These are phyloP conservation scores for Nephrotoma flavescens DNA, from an alignment of 2,888 invertebrate species.

Conservation along the genomic window DNA sequence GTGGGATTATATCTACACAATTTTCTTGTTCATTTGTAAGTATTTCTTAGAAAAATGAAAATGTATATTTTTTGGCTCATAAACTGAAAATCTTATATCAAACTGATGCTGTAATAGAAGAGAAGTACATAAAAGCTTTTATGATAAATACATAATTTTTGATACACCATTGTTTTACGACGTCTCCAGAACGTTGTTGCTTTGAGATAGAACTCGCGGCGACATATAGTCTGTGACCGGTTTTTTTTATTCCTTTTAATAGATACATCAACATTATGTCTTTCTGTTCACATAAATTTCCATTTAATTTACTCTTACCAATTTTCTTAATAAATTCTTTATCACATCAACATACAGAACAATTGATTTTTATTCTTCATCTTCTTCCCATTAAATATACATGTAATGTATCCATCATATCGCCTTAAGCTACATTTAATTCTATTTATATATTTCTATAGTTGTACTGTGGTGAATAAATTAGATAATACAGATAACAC, in stretches of 20 bases:
- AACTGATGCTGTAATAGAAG: background rate
- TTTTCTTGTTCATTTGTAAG: no score
- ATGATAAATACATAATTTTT: background rate
- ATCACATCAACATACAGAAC: background rate
- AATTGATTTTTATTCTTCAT: background rate
- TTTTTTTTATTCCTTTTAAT: background rate
- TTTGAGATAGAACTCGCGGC: background rate
- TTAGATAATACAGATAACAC: background rate
- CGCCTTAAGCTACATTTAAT: background rate
- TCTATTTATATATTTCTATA: background rate
- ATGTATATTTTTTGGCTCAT: no score
- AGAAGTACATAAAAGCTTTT: background rate
- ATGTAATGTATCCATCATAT: background rate
- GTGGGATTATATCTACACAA: no score
- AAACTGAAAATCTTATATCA: background rate
- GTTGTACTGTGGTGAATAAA: background rate
- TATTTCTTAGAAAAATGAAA: no score
- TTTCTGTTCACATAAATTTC: background rate
- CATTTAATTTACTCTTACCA: background rate
- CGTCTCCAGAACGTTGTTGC: background rate
- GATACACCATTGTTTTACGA: background rate
- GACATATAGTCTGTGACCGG: background rate
- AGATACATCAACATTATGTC: background rate
- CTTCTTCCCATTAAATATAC: background rate
- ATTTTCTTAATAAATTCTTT: background rate